These are phyloP conservation scores for Theodoxus fluviatilis DNA, from an alignment of 2,888 invertebrate genomes.

Conservation along the genomic window DNA sequence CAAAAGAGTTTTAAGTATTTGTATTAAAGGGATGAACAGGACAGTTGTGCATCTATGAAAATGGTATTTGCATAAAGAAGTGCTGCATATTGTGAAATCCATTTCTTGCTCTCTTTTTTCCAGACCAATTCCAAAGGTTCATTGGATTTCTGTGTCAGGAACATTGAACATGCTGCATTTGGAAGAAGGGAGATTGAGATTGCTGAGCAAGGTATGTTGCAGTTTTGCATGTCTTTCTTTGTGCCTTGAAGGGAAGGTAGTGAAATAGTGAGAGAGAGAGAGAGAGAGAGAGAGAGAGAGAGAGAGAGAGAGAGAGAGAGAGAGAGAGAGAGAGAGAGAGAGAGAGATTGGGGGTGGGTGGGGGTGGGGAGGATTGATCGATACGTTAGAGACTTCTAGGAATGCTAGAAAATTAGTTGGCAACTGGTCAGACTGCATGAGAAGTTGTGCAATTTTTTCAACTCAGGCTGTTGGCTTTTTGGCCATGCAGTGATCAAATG, in stretches of 20 bases:
- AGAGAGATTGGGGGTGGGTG: neutral
- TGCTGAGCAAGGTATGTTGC: conserved; percentile 92
- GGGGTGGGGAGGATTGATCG: neutral
- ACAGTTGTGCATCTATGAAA: no score
- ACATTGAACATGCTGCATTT: conserved; percentile 90
- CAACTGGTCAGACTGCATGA: no score
- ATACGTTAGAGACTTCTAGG: no score
- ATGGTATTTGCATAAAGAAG: no score
- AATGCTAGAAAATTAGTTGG: no score
- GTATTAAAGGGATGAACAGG: no score
- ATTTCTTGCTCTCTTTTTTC: conserved; percentile 30
- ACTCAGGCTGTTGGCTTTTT: no score
- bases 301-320: conserved; percentile 17
- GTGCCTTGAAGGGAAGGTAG: neutral
- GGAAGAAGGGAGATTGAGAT: conserved; percentile 97
- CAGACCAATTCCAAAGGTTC: conserved; percentile 86
- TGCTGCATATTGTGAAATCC: neutral
- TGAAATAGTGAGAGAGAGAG: neutral
- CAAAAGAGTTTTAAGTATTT: no score
- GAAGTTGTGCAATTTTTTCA: no score
- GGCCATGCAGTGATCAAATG: no score
- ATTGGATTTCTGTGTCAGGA: conserved; percentile 91
- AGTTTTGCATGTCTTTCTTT: no score
- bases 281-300: conserved; percentile 7
- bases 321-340: conserved; percentile 19